Base-by-base conservation (phyloP, 2,797 vertebrate species). In the Sciaenops ocellatus region DNA sequence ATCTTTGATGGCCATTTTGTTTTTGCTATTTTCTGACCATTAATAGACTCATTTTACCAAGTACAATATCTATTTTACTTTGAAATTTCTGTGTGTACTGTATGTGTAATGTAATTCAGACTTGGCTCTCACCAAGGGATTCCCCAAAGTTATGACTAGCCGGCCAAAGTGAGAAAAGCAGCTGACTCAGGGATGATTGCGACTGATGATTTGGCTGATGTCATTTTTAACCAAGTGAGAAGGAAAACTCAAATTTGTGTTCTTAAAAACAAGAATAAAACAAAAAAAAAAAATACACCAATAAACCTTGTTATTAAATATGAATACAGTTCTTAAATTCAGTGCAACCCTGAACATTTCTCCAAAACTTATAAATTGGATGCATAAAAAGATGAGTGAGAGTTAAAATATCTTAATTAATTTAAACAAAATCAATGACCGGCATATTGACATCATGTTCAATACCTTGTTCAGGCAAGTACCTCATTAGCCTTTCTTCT, bases 151-250 rank as follows among this genome's bases (percentile, higher is more conserved):
- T 65, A 11, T 62, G 44, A 48, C 46, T 24, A 16, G 22, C 28
- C 28, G 46, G 61, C n/a, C 64, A 62, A 66, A 65, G 34, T 28
- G 69, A 74, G 41, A 51, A 47, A 64, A 62, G 20, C 63, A 70
- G 30, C 61, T 18, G 38, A 30, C 46, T 63, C 12, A 30, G 34
- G 7, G 16, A 83, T 26, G 68, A 56, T 68, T 69, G 50, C 0
- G 9, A 18, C 26, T 68, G 41, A 73, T 50, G 1, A 12, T 56
- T 63, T 73, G 38, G 18, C 18, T 51, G 22, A 46, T 38, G 11
- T 69, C 9, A 22, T 52, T 41, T 67, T 67, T 1, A 16, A 28
- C 10, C 12, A 41, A 48, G 20, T 38, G 18, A 51, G 41, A 48
- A 63, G 38, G 2, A 42, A 48, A 73, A 4, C 20, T 57, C 16